Evolutionary conservation across 2,888 invertebrate genomes (phyloP), one percentile per base, ranked within the genome.

Genomic region (Sipunculus nudus): DNA sequence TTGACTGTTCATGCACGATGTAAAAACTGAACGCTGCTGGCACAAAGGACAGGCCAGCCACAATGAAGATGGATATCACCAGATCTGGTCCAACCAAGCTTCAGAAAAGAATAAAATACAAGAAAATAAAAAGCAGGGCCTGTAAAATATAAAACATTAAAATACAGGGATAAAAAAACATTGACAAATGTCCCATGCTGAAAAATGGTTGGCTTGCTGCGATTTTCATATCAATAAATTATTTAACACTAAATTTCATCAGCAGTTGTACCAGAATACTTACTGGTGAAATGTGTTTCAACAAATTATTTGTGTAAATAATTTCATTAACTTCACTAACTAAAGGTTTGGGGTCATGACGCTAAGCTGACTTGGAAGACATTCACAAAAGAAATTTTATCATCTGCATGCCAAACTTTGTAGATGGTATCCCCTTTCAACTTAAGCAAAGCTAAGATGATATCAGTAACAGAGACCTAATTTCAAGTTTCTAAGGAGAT

Each of bases 21-120:
- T 8, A 19, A 13, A 43, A 19, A 21, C 13, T 19, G 8, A 19
- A 16, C 43, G 21, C 13, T 8, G 59, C 59, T 16, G 59, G 59
- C 29, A 59, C 54, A 41, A 59, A 59, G 21, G 59, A 40, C n/a
- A 59, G 26, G 3, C 59, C 59, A 3, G 43, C 32, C 16, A 41
- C 41, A 25, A 59, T 32, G 45, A 59, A 23, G 2, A 59, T 43
- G 21, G 59, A 45, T 21, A 59, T 53, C 39, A 49, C 53, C 23
- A 53, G 31, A 38, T 59, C 59, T 4, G 49, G 38, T 8, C 56
- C 56, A 48, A 56, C 47, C n/a, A 56, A 48, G 2, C 54, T 54
- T 43, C 23, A 29, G 10, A 47, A 25, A 47, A 5, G 28, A 47
- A 10, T 26, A 6, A 21, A 8, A 13, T 19, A 10, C 8, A n/a